Evolutionary conservation across 2,888 invertebrate genomes (phyloP), one percentile per base, ranked within the genome.

Genomic region (Parochlus steinenii): DNA sequence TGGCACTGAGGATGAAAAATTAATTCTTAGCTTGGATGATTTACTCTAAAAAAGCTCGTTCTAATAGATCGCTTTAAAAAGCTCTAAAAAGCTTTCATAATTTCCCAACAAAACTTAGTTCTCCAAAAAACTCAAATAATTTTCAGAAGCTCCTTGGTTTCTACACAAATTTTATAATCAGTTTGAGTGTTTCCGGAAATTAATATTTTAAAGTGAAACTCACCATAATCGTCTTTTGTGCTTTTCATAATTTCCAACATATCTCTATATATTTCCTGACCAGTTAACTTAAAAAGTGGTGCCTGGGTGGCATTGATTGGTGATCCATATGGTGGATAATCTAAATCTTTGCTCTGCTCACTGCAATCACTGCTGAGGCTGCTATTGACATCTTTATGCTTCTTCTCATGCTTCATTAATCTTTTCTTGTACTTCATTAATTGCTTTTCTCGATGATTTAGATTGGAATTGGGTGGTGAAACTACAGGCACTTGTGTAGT

Each of bases 391-490:
- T 33, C 37, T 8, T 20, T 22, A 11, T 17, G 44, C 33, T 48
- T 49, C 41, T 57, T 58, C 39, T 59, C 59, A 19, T 59, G 50
- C 30, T 54, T 56, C 44, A 54, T 44, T 49, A 59, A 55, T 2
- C 59, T 55, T 43, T 58, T 59, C 35, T 55, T 53, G 44, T 59
- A 59, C 46, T 59, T 59, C 29, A 55, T 45, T 31, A 59, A 41
- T 41, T 59, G 59, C 34, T 52, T 50, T 43, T 59, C 57, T 6
- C 59, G 52, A 43, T 59, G 59, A 15, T 52, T 15, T 5, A 35
- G 16, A 17, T 7, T 29, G 17, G 30, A 30, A 6, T 17, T 14
- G 27, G 4, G 4, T 12, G 4, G n/a, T 24, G 24, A 4, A 11
- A 15, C 8, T 5, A 6, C 4, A 27, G 15, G 5, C 16, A 16